phyloP scores from a whole-genome alignment of 2,113 vertebrate genomes.

The Muntiacus reevesi region DNA sequence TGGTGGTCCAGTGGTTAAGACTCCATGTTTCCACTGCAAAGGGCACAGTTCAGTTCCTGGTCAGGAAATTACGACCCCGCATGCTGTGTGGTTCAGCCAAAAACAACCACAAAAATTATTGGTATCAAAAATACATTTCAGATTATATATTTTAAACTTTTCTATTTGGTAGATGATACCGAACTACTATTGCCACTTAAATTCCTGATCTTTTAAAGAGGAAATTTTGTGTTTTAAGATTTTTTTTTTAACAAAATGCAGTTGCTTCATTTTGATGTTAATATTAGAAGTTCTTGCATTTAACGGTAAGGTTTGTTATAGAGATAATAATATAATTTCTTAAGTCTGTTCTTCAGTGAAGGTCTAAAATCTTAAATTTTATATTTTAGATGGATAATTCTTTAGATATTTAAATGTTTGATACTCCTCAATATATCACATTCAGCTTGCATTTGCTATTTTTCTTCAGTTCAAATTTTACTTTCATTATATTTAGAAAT shows the following conservation, averaged over 20 bases:
- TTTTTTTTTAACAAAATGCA: background rate
- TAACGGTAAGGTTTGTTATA: constrained; percentile 17
- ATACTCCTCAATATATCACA: constrained; percentile 59
- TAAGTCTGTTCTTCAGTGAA: background rate
- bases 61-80: background rate
- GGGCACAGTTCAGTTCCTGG: background rate
- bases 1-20: background rate
- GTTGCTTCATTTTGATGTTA: background rate
- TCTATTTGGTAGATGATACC: background rate
- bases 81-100: background rate
- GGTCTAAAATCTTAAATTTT: constrained; percentile 10
- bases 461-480: constrained; percentile 14
- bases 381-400: background rate
- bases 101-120: background rate
- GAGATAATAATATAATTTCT: background rate
- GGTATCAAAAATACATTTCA: background rate
- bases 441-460: constrained; percentile 44
- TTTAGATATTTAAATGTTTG: constrained; percentile 47
- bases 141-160: background rate
- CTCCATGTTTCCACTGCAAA: background rate
- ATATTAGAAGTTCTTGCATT: background rate
- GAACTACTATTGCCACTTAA: background rate
- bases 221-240: background rate
- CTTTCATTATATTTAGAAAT: constrained; percentile 29
- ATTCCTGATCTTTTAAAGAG: background rate